Conservation (phyloP, 2,888 invertebrate species). For the Neoitamus cyanurus region DNA sequence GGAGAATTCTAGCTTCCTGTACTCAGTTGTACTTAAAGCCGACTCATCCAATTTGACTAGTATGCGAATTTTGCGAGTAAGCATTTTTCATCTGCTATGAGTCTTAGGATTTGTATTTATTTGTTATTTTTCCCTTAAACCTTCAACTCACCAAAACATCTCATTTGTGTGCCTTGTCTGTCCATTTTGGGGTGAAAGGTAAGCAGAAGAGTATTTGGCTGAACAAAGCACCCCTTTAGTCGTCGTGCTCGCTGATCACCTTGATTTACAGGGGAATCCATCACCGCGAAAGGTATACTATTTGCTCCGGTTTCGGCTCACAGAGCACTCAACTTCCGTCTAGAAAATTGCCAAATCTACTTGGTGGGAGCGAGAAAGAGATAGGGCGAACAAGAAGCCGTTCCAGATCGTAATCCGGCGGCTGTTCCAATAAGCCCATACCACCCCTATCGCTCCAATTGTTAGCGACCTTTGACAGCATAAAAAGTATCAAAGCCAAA, state of each 20-base stretch:
- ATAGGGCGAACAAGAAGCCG: not conserved
- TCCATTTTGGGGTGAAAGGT: not conserved
- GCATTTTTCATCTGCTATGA: not conserved
- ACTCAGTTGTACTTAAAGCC: not conserved
- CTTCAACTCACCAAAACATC: not conserved
- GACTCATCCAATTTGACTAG: not conserved
- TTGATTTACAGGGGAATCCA: conserved; percentile 29
- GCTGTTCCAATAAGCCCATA: conserved; percentile 30
- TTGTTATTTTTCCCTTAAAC: not conserved
- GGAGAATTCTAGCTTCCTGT: too few relatives aligned
- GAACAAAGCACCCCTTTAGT: not conserved
- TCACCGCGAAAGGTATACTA: conserved; percentile 13
- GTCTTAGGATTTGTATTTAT: not conserved
- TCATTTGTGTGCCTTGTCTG: not conserved
- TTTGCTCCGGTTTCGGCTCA: not conserved
- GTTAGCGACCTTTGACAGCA: conserved; percentile 31
- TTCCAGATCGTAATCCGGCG: conserved; percentile 20
- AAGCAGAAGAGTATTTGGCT: not conserved
- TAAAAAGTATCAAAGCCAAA: conserved; percentile 40
- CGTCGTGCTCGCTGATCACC: not conserved
- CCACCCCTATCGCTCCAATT: conserved; percentile 15
- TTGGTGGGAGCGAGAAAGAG: not conserved
- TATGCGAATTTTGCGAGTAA: not conserved
- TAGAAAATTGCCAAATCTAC: conserved; percentile 38
- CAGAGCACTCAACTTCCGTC: conserved; percentile 13